A percentile compares a stretch with the other conserved stretches of the same genome.
These are phyloP conservation scores for Craseonycteris thonglongyai DNA, from an alignment of 2,113 vertebrate species.

Conservation along the genomic window DNA sequence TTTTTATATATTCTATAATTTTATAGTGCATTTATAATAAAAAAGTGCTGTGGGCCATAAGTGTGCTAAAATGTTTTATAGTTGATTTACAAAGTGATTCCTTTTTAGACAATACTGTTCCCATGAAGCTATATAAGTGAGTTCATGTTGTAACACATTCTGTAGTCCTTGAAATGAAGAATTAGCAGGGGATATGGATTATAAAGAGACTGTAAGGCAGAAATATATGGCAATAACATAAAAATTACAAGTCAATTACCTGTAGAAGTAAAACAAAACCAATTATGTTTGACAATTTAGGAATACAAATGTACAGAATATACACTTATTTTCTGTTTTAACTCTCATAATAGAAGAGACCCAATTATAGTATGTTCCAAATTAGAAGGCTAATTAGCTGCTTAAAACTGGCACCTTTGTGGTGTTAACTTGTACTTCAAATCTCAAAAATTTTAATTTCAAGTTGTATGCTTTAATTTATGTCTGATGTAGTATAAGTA, in stretches of 20 bases:
- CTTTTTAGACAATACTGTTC: neutral
- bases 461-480: neutral
- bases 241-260: conserved; percentile 49
- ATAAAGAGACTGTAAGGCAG: neutral
- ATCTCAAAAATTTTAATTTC: neutral
- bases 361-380: conserved; percentile 26
- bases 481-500: neutral
- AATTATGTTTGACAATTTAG: conserved; percentile 13
- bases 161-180: conserved; percentile 26
- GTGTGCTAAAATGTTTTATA: conserved; percentile 11
- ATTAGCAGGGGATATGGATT: neutral
- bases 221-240: conserved; percentile 10
- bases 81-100: neutral
- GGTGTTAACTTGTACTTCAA: neutral
- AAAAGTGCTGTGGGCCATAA: neutral
- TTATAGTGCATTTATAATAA: conserved; percentile 2
- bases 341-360: neutral
- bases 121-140: neutral
- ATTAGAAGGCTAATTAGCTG: conserved; percentile 35
- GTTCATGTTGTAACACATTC: neutral
- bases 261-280: neutral
- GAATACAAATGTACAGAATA: conserved; percentile 23
- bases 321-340: conserved; percentile 11
- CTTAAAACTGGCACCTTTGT: neutral
- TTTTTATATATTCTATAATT: neutral